These are phyloP conservation scores for Alligator mississippiensis DNA, from an alignment of 2,113 vertebrate species.

Conservation along the genomic window DNA sequence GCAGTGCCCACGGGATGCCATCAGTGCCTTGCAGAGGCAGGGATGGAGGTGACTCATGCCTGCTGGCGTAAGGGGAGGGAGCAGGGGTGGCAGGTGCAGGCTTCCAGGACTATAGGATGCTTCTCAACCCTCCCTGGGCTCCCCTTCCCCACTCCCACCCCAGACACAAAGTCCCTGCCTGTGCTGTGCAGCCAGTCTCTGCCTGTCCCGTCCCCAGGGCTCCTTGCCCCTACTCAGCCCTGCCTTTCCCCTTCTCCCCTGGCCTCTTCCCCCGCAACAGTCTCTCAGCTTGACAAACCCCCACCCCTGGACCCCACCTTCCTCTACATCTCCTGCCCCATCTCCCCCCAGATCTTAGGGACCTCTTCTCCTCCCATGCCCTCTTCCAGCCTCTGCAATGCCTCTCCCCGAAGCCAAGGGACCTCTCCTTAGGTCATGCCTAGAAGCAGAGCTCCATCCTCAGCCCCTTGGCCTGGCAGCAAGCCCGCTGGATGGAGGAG, in stretches of 20 bases:
- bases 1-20: not conserved
- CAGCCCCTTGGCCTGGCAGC: too few relatives aligned
- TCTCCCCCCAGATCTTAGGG: not conserved
- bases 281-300: not conserved
- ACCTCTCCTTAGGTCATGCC: too few relatives aligned
- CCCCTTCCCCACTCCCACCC: too few relatives aligned
- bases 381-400: not conserved
- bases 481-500: too few relatives aligned
- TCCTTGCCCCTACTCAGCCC: not conserved
- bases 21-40: not conserved
- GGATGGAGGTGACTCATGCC: too few relatives aligned
- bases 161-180: not conserved
- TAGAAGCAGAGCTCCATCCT: too few relatives aligned
- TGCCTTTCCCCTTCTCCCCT: not conserved
- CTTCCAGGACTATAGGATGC: too few relatives aligned
- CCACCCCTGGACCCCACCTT: rapidly evolving
- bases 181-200: not conserved
- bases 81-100: too few relatives aligned
- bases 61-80: not conserved
- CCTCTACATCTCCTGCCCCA: not conserved
- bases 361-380: not conserved
- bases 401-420: too few relatives aligned
- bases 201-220: not conserved
- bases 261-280: not conserved
- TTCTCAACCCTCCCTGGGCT: too few relatives aligned